Conservation (phyloP, 2,113 vertebrate genomes). For the Bos indicus region DNA sequence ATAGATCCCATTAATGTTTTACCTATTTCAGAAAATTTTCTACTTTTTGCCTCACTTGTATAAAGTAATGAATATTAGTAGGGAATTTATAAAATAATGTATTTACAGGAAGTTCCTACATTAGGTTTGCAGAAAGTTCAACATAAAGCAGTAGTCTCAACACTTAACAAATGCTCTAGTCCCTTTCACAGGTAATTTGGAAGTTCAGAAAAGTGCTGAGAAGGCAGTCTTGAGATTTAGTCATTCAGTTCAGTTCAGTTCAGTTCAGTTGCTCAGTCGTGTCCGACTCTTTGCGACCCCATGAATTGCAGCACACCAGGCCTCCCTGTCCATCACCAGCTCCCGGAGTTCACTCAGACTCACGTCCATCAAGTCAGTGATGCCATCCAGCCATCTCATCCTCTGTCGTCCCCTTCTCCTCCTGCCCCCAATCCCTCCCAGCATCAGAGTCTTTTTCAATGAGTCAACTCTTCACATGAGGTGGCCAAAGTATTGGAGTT, state of each 20-base stretch:
- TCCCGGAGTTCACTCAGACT: no score
- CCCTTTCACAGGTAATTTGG: background rate
- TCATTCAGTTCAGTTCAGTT: background rate
- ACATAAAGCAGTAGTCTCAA: background rate
- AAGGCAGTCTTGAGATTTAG: background rate
- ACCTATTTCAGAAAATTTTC: slow-evolving; percentile 47
- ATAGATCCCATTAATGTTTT: slow-evolving; percentile 69
- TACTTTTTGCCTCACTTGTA: slow-evolving; percentile 48
- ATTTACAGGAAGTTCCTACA: background rate
- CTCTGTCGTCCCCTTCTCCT: no score
- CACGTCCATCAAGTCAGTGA: no score
- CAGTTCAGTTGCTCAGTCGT: no score
- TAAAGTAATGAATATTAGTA: slow-evolving; percentile 26
- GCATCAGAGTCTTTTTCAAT: no score
- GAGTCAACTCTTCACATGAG: no score
- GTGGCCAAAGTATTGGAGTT: no score
- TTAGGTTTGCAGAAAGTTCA: background rate
- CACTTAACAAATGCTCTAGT: slow-evolving; percentile 18
- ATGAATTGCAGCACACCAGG: no score
- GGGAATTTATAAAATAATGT: slow-evolving; percentile 33
- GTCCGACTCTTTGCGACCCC: no score
- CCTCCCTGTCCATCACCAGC: no score
- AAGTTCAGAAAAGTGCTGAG: background rate
- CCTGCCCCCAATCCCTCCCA: no score
- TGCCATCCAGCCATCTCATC: no score